Percentiles rank a stretch among this genome's conserved stretches.
Conservation (phyloP, 2,888 invertebrate genomes). For the Apodemia duryi region DNA sequence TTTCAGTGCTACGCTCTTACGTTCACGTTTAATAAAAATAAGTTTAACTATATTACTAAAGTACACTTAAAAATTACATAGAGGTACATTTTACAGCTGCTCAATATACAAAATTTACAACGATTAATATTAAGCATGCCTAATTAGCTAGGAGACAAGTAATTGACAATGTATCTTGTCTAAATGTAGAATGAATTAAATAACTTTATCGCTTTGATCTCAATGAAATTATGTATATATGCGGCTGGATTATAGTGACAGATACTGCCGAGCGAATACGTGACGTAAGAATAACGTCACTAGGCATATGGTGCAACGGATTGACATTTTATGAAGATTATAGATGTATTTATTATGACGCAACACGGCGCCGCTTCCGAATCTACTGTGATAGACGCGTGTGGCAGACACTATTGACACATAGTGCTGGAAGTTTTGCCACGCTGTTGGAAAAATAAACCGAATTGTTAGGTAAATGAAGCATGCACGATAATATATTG, state of each 20-base stretch:
- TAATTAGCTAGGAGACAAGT: constrained; percentile 4
- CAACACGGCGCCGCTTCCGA: no score
- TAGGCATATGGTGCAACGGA: no score
- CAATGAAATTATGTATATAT: background rate
- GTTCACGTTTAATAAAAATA: constrained; percentile 3
- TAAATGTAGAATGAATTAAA: background rate
- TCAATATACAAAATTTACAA: constrained; percentile 11
- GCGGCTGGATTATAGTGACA: background rate
- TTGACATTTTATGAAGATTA: no score
- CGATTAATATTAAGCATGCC: background rate
- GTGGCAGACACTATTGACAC: no score
- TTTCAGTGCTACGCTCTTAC: background rate
- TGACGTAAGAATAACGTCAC: no score
- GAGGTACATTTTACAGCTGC: constrained; percentile 12
- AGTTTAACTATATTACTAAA: constrained; percentile 1
- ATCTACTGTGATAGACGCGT: no score
- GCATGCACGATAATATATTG: no score
- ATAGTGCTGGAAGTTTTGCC: no score
- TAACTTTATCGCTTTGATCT: background rate
- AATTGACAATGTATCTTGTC: constrained; percentile 2
- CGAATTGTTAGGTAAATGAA: no score
- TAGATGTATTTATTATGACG: no score
- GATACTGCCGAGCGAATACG: background rate
- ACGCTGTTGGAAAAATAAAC: no score
- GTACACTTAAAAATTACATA: constrained; percentile 11